Percentiles rank a stretch among this genome's conserved stretches.
Conservation (phyloP, 2,113 vertebrate species). For the Motacilla alba region DNA sequence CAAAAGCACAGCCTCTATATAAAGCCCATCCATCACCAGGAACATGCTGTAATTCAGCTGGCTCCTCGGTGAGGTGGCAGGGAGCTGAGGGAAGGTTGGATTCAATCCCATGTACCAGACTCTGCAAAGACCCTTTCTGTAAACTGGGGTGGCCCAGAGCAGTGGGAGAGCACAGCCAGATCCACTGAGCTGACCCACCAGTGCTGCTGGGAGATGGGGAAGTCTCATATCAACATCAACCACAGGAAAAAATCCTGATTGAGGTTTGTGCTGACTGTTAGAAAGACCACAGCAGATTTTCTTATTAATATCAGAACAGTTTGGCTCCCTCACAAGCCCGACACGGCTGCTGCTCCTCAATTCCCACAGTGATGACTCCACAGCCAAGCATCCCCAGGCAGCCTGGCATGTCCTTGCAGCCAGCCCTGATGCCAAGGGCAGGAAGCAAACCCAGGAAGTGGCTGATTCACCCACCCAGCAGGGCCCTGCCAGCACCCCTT, state of each 20-base stretch:
- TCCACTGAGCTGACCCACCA: background rate
- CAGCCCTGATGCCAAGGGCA: background rate
- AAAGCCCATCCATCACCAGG: slow-evolving; percentile 37
- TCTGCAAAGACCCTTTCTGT: background rate
- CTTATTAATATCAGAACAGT: background rate
- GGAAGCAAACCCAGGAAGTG: background rate
- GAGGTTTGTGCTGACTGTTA: background rate
- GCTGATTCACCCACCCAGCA: background rate
- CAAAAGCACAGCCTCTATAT: background rate
- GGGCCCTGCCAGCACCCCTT: background rate
- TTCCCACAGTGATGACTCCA: background rate
- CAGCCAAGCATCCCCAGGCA: background rate
- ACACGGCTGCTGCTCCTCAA: background rate
- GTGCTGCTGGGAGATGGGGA: background rate
- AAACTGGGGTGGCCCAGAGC: background rate
- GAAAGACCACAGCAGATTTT: background rate
- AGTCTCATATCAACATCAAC: background rate
- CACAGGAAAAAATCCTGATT: background rate
- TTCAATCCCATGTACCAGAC: background rate
- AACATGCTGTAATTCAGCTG: background rate
- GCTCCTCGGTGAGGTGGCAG: background rate
- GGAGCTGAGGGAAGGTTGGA: slow-evolving; percentile 1
- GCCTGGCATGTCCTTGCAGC: background rate
- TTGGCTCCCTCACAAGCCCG: background rate
- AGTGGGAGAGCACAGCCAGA: background rate